phyloP scores from a whole-genome alignment of 2,888 invertebrate genomes.

The Metallyticus violacea region DNA sequence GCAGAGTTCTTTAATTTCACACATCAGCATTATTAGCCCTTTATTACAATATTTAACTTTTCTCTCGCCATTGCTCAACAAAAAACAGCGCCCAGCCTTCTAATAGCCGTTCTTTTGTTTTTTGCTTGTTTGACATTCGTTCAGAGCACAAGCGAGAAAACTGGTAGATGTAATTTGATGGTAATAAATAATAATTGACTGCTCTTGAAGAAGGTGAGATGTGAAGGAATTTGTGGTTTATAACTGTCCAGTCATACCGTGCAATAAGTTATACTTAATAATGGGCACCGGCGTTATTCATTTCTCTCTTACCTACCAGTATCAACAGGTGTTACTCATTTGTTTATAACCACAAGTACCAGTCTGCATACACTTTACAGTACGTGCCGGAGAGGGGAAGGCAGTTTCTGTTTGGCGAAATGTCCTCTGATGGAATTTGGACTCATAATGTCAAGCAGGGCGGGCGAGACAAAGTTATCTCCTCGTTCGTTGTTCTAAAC shows the following conservation, averaged over 20 bases:
- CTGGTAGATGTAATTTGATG: neutral
- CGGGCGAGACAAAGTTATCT: neutral
- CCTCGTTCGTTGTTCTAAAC: neutral
- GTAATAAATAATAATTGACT: constrained; percentile 6
- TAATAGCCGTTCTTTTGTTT: neutral
- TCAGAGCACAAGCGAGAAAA: too few relatives aligned
- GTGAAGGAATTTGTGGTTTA: neutral
- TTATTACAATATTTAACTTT: neutral
- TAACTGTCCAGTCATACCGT: neutral
- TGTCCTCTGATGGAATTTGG: too few relatives aligned
- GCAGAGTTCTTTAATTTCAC: neutral
- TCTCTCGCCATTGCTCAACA: neutral
- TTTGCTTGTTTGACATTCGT: neutral
- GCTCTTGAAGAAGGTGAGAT: neutral
- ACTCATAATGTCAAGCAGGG: too few relatives aligned
- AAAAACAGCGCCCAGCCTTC: neutral
- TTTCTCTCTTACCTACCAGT: neutral
- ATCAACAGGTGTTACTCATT: too few relatives aligned
- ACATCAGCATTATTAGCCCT: neutral
- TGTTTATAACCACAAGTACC: too few relatives aligned
- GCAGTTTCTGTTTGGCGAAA: too few relatives aligned
- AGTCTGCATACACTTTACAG: too few relatives aligned
- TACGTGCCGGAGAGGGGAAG: too few relatives aligned
- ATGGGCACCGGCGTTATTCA: neutral
- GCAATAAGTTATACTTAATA: neutral